Evolutionary conservation across 1,140 invertebrate species (phyloP), one percentile per base, ranked within the genome.

Genomic region (Calliphora vicina): DNA sequence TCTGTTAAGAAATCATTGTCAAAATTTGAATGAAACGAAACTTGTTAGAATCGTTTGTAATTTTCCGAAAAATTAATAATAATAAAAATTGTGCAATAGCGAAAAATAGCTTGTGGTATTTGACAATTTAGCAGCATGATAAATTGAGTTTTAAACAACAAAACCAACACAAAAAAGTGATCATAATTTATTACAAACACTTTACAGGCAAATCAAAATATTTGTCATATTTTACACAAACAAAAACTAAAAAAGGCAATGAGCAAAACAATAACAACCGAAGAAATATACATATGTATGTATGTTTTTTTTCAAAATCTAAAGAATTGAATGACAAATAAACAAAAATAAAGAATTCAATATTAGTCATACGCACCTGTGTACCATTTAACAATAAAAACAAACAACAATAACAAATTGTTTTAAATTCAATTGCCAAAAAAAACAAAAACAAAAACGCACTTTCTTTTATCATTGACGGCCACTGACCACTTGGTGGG

Each of bases 361-460:
- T 43, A 78, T 78, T 78, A 78, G 29, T 78, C 74, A 78, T 78
- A 78, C 74, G 74, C 74, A 78, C 74, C 74, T 78, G 74, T 78
- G 74, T 23, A 43, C 74, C 74, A 78, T 78, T 78, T 78, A 78
- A 78, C 74, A 43, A 13, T 17, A 50, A 50, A 25, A 78, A 43
- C 35, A 35, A 35, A 10, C n/a, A 35, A 73, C 71, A 73, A 26
- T 8, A 20, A 78, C 74, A 78, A 78, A 78, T 78, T 74, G 72
- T 8, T 35, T 35, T 35, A 5, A 74, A 57, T 74, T 74, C 26
- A n/a, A 27, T n/a, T 74, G 72, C 27, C 72, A 35, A 74, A 73
- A 73, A n/a, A 29, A 29, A 26, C 71, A 27, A 17, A 43, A 73
- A 73, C 71, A 73, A 23, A 71, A 73, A 78, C 74, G 74, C 74